phyloP scores from a whole-genome alignment of 2,797 vertebrate species.

The Sciurus vulgaris region DNA sequence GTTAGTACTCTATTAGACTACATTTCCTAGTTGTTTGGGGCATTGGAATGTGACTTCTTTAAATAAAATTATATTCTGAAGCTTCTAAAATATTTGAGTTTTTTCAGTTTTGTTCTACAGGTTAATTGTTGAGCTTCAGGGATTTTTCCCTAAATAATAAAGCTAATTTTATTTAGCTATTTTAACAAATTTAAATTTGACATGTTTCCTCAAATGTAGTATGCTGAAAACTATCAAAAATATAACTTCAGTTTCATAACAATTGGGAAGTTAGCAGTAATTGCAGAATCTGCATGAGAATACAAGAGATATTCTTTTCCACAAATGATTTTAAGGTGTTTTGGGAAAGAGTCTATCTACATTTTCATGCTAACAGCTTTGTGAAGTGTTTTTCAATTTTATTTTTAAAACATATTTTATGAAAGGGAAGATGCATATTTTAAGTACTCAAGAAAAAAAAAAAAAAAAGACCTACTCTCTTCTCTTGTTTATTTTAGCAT shows the following conservation, averaged over 20 bases:
- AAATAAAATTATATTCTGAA: conserved; percentile 3
- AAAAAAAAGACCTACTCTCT: background rate
- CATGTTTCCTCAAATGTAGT: background rate
- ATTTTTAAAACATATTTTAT: background rate
- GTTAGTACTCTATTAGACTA: background rate
- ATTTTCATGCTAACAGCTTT: background rate
- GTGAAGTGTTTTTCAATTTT: background rate
- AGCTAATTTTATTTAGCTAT: background rate
- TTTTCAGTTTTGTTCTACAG: background rate
- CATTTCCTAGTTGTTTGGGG: background rate
- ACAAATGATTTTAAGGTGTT: background rate
- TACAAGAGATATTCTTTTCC: background rate
- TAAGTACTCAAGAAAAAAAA: background rate
- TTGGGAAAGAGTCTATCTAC: background rate
- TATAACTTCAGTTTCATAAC: background rate
- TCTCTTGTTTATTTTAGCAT: conserved; percentile 77
- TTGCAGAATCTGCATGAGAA: background rate
- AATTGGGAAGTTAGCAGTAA: background rate
- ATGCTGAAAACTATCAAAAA: background rate
- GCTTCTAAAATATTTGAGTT: background rate
- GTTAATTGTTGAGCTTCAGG: background rate
- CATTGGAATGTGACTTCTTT: background rate
- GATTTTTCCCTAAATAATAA: background rate
- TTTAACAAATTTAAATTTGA: conserved; percentile 9
- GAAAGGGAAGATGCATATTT: background rate